phyloP scores from a whole-genome alignment of 2,797 vertebrate genomes.

The Menidia menidia region DNA sequence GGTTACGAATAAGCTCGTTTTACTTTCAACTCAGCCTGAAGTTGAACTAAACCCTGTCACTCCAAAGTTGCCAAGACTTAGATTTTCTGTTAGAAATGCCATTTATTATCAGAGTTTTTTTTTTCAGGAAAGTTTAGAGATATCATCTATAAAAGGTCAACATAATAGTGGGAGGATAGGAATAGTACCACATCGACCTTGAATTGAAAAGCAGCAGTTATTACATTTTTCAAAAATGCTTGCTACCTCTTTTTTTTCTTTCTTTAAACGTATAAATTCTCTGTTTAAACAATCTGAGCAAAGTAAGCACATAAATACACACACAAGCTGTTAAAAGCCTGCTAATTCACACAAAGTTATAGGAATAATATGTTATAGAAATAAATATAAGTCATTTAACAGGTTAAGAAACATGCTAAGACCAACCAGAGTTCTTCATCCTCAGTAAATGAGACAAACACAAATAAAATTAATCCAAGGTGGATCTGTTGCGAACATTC shows the following conservation, averaged over 20 bases:
- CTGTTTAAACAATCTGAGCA: background rate
- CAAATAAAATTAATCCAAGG: background rate
- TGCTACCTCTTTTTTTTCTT: background rate
- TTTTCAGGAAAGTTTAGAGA: background rate
- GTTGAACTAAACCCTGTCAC: slow-evolving; percentile 5
- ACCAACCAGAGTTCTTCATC: background rate
- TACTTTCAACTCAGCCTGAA: slow-evolving; percentile 22
- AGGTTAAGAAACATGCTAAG: background rate
- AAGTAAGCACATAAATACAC: background rate
- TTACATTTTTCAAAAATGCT: background rate
- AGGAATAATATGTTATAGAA: no score
- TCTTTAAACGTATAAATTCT: no score
- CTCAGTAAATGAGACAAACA: background rate
- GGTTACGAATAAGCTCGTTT: slow-evolving; percentile 37
- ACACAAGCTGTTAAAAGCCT: background rate
- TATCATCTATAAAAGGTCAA: background rate
- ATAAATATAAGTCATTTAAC: background rate
- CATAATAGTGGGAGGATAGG: no score
- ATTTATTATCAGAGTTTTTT: no score
- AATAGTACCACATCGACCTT: no score
- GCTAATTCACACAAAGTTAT: background rate
- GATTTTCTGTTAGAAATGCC: background rate
- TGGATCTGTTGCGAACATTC: background rate
- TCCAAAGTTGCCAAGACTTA: background rate
- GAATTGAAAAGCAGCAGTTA: no score